phyloP scores from a whole-genome alignment of 2,797 vertebrate species.

The Chanos chanos region DNA sequence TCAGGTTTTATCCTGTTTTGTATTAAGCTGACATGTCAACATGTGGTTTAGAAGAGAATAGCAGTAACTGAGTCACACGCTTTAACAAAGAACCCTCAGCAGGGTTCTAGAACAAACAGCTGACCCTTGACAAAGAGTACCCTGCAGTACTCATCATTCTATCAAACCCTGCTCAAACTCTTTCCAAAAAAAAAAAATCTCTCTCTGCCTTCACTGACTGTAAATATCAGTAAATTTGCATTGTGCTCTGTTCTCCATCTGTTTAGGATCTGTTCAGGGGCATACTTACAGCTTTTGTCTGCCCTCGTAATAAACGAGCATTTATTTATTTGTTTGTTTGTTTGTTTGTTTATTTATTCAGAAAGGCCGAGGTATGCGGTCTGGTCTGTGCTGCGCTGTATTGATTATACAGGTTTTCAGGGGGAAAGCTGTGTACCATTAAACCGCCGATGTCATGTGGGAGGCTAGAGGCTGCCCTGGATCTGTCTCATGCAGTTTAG shows the following conservation, averaged over 20 bases:
- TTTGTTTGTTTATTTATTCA: no score
- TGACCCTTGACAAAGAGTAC: conserved; percentile 36
- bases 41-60: conserved; percentile 43
- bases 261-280: no score
- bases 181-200: no score
- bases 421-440: conserved; percentile 21
- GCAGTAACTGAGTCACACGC: conserved; percentile 32
- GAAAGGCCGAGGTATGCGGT: conserved; percentile 28
- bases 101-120: conserved; percentile 42
- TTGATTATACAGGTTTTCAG: conserved; percentile 41
- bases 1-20: conserved; percentile 47
- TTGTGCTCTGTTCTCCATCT: no score
- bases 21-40: conserved; percentile 52
- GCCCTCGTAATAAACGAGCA: no score
- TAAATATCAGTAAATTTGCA: no score
- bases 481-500: conserved; percentile 58
- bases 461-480: conserved; percentile 38
- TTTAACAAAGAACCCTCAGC: conserved; percentile 36
- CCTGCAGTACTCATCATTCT: no score
- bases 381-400: conserved; percentile 24
- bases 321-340: no score
- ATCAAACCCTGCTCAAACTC: no score
- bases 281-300: no score
- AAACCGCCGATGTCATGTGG: conserved; percentile 33
- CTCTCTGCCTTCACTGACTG: no score